Evolutionary conservation across 1,140 invertebrate genomes (phyloP).

Genomic region (Drosophila kanapiae): DNA sequence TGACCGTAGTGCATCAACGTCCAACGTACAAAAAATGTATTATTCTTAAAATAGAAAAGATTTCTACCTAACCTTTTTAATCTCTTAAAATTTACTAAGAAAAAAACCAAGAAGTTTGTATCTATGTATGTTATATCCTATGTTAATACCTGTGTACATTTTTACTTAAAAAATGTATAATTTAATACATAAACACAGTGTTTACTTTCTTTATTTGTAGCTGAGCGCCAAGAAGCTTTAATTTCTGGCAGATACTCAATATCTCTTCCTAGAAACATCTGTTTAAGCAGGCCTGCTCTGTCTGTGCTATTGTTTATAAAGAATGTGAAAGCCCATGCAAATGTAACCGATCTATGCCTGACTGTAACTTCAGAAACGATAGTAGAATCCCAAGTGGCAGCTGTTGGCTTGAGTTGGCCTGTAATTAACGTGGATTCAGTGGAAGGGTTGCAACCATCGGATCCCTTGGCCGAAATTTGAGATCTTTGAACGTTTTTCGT

Average conservation of each 20-base stretch:
- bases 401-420: slow-evolving; percentile 20
- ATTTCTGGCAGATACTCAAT: background rate
- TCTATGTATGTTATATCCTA: too few species aligned
- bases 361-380: slow-evolving; percentile 5
- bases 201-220: background rate
- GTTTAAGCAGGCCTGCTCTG: background rate
- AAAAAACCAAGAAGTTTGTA: too few species aligned
- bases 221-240: background rate
- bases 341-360: slow-evolving; percentile 3
- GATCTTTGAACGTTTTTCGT: slow-evolving; percentile 26
- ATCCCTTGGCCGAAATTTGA: slow-evolving; percentile 69
- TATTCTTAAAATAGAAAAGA: too few species aligned
- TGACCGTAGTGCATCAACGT: too few species aligned
- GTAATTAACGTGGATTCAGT: slow-evolving; percentile 24
- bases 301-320: slow-evolving; percentile 1
- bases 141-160: background rate
- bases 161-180: background rate
- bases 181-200: background rate
- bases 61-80: too few species aligned
- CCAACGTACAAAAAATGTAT: too few species aligned
- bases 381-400: slow-evolving; percentile 2
- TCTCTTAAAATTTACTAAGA: too few species aligned
- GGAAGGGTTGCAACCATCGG: slow-evolving; percentile 30
- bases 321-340: background rate
- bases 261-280: background rate